A percentile compares a stretch with the other conserved stretches of the same genome.
phyloP scores from a whole-genome alignment of 2,888 invertebrate genomes.

The Acronicta leporina region DNA sequence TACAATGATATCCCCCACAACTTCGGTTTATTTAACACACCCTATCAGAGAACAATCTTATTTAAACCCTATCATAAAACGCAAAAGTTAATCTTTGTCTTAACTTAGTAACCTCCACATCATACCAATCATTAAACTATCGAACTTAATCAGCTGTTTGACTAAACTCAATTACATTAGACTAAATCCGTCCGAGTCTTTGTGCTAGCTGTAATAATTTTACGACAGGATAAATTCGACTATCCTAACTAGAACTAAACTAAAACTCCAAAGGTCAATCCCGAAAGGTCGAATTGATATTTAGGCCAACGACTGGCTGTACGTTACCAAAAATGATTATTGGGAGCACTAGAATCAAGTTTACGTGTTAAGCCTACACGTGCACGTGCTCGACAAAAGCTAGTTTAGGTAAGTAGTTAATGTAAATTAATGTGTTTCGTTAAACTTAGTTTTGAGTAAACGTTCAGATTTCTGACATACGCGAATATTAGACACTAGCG shows the following conservation, averaged over 20 bases:
- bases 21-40: too few relatives aligned
- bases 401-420: background rate
- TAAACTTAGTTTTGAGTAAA: background rate
- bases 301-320: background rate
- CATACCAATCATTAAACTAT: too few relatives aligned
- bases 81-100: too few relatives aligned
- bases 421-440: background rate
- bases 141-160: background rate
- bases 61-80: too few relatives aligned
- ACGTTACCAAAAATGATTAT: slow-evolving; percentile 4
- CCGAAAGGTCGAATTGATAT: slow-evolving; percentile 2
- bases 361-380: too few relatives aligned
- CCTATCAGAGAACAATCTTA: too few relatives aligned
- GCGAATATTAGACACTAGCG: too few relatives aligned
- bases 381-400: background rate
- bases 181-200: slow-evolving; percentile 1
- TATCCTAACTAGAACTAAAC: background rate
- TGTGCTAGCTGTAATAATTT: background rate
- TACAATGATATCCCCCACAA: too few relatives aligned
- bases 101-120: too few relatives aligned
- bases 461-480: background rate
- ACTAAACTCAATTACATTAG: slow-evolving; percentile 6
- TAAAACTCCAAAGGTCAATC: slow-evolving; percentile 7
- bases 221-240: slow-evolving; percentile 6
- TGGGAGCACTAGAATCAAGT: background rate